Evolutionary conservation across 2,113 vertebrate genomes (phyloP).

Genomic region (Pogonocichla stellata): DNA sequence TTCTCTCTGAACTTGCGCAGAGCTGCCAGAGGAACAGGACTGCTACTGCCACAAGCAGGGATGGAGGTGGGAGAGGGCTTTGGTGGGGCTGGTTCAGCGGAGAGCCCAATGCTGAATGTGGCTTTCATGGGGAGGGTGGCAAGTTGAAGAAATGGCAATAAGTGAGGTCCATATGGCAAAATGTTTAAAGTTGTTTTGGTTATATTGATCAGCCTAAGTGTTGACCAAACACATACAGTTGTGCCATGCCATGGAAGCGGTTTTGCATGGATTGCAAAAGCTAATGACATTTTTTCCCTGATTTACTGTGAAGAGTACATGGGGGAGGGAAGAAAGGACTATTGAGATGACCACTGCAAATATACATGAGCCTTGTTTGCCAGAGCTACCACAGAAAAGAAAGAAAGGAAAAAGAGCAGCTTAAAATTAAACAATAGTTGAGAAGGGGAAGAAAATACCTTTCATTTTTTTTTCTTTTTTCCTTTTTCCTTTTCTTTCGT

Average conservation of each 20-base stretch:
- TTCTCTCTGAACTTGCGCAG: background rate
- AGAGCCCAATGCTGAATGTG: rapidly evolving
- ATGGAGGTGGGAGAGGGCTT: background rate
- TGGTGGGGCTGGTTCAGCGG: background rate
- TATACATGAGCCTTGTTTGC: background rate
- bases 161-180: background rate
- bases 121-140: background rate
- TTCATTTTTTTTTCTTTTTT: background rate
- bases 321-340: background rate
- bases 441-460: slow-evolving; percentile 39
- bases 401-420: background rate
- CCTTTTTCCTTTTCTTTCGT: slow-evolving; percentile 22
- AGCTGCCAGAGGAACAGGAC: background rate
- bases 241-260: background rate
- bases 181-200: background rate
- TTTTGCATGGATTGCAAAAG: slow-evolving; percentile 22
- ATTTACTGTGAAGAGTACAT: background rate
- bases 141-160: background rate
- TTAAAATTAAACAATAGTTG: slow-evolving; percentile 44
- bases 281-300: background rate
- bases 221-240: background rate
- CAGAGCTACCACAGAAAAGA: background rate
- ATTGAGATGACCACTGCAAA: background rate
- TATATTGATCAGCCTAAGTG: background rate
- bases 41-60: background rate